These are phyloP conservation scores for Pelecanoides urinatrix DNA, from an alignment of 2,113 vertebrate species.

Conservation along the genomic window DNA sequence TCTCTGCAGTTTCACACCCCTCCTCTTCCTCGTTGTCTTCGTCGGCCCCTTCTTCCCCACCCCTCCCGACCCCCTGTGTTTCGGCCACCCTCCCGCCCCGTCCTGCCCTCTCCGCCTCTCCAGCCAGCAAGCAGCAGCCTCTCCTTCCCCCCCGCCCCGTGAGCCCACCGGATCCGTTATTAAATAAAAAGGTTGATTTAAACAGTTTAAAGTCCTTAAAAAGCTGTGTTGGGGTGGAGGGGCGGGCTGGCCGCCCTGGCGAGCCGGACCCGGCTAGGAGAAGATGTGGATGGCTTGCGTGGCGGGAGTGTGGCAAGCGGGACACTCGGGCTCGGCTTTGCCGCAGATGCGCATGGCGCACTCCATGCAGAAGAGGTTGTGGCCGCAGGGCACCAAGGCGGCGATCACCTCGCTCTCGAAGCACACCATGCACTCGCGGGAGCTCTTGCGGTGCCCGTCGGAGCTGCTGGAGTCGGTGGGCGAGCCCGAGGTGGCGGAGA, in stretches of 20 bases:
- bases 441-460: constrained; percentile 59
- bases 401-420: constrained; percentile 94
- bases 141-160: neutral
- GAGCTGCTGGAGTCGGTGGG: constrained; percentile 84
- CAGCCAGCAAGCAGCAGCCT: neutral
- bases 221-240: neutral
- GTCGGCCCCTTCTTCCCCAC: no score
- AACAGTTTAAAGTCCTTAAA: constrained; percentile 17
- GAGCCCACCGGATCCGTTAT: neutral
- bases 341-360: constrained; percentile 94
- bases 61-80: no score
- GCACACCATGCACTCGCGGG: constrained; percentile 90
- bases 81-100: no score
- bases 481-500: constrained; percentile 70
- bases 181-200: constrained; percentile 45
- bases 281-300: constrained; percentile 99
- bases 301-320: constrained; percentile 89
- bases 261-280: constrained; percentile 78
- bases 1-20: neutral
- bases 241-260: neutral
- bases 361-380: constrained; percentile 99
- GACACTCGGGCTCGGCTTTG: constrained; percentile 87
- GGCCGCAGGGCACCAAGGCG: constrained; percentile 91
- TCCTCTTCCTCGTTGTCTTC: neutral
- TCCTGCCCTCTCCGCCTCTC: no score